Evolutionary conservation across 2,888 invertebrate species (phyloP).

Genomic region (Ichneumoninae sp.): DNA sequence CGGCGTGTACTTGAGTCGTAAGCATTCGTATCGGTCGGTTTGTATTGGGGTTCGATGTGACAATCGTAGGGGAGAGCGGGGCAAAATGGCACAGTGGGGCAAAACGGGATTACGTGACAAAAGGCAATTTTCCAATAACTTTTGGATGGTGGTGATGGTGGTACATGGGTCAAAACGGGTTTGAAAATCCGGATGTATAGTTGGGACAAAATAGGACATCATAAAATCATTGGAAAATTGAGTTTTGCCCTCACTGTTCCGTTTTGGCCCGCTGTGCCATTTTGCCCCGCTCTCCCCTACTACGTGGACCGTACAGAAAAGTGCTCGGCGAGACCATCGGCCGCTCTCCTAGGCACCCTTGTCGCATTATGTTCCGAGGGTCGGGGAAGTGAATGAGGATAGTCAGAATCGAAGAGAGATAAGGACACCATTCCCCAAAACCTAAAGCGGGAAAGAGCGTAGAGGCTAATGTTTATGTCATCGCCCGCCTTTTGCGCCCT

Average conservation of each 20-base stretch:
- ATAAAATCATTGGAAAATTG: too few relatives aligned
- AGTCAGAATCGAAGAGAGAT: slow-evolving; percentile 41
- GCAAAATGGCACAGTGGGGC: too few relatives aligned
- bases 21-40: slow-evolving; percentile 31
- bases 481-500: slow-evolving; percentile 60
- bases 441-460: slow-evolving; percentile 49
- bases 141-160: too few relatives aligned
- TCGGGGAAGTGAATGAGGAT: slow-evolving; percentile 51
- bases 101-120: too few relatives aligned
- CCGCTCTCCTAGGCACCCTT: slow-evolving; percentile 30
- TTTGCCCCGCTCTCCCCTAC: not conserved
- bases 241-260: too few relatives aligned
- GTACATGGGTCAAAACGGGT: too few relatives aligned
- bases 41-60: slow-evolving; percentile 45
- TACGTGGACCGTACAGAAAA: slow-evolving; percentile 43
- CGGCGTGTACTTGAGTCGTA: not conserved
- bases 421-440: slow-evolving; percentile 14
- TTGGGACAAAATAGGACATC: too few relatives aligned
- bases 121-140: too few relatives aligned
- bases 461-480: slow-evolving; percentile 56
- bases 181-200: too few relatives aligned
- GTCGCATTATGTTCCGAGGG: slow-evolving; percentile 56
- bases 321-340: slow-evolving; percentile 45
- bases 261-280: too few relatives aligned
- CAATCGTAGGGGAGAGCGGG: slow-evolving; percentile 36